Evolutionary conservation across 2,888 invertebrate species (phyloP), one percentile per base, ranked within the genome.

Genomic region (Alentia gelatinosa): DNA sequence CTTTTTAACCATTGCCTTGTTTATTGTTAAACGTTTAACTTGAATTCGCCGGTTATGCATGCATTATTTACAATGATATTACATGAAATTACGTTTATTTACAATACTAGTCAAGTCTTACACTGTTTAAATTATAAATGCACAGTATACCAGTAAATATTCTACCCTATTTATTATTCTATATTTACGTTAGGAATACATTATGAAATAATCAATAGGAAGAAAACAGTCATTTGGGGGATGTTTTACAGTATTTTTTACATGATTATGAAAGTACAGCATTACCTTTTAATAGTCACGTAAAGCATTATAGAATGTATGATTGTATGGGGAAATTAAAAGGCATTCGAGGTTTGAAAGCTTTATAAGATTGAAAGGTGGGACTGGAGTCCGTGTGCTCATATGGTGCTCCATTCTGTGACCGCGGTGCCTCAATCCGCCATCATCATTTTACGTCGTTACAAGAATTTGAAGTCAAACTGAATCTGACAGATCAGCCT

Each of bases 61-160:
- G 79, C 3, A 79, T 5, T 63, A 37, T 35, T 35, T 79, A 15
- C n/a, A 74, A 35, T 79, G 39, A 79, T 79, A 39, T 79, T 79
- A 79, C 37, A 1, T 79, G 19, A 37, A 39, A 12, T 26, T 19
- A 79, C n/a, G 37, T 79, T 79, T 37, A 35, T 79, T 79, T 35
- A 79, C 79, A 79, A 63, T 19, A 19, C 79, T 79, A 79, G 79
- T 79, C 79, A 35, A 35, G 37, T 74, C 74, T n/a, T 74, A 74
- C 74, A 74, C 74, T 74, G 30, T 74, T 19, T 26, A 26, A 33
- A 26, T 26, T 74, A 68, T 68, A 68, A 68, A 12, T 68, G 19
- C 19, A n/a, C n/a, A 56, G n/a, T 19, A 74, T 74, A 30, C 15
- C 33, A 15, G 74, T 74, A 33, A 1, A 74, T 74, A 74, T 74